Conservation (phyloP, 2,113 vertebrate species). For the Balaeniceps rex region DNA sequence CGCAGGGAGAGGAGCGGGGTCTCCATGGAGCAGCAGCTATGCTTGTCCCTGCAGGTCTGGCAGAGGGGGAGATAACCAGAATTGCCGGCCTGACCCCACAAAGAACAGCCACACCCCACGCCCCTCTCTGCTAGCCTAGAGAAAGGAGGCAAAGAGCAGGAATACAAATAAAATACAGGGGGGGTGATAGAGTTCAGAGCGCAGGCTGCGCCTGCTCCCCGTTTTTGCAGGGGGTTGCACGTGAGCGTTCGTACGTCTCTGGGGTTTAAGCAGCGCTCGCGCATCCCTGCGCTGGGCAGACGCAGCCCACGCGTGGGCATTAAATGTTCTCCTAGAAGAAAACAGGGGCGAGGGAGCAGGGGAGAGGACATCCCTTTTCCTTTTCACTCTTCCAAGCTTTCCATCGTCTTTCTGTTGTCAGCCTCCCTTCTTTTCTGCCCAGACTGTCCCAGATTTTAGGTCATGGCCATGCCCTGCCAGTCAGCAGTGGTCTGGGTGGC, state of each 20-base stretch:
- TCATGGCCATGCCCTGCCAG: fast-evolving
- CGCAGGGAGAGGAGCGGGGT: neutral
- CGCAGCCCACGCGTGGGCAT: neutral
- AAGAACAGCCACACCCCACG: neutral
- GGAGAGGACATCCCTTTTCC: neutral
- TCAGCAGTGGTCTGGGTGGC: neutral
- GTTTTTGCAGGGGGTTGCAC: neutral
- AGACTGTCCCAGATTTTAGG: neutral
- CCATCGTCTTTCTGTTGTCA: neutral
- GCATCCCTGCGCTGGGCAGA: neutral
- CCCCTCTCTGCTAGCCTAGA: neutral
- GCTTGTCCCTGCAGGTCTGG: neutral
- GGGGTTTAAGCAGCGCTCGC: neutral
- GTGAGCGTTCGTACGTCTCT: fast-evolving
- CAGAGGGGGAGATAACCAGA: neutral
- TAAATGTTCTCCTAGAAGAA: neutral
- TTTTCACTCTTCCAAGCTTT: neutral
- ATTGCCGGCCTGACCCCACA: neutral
- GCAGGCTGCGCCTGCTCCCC: neutral
- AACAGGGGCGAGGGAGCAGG: neutral
- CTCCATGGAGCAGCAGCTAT: neutral
- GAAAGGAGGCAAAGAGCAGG: neutral
- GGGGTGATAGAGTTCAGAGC: neutral
- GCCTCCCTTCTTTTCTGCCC: neutral
- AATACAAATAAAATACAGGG: neutral